These are phyloP conservation scores for Patella vulgata DNA, from an alignment of 1,140 invertebrate species.

Conservation along the genomic window DNA sequence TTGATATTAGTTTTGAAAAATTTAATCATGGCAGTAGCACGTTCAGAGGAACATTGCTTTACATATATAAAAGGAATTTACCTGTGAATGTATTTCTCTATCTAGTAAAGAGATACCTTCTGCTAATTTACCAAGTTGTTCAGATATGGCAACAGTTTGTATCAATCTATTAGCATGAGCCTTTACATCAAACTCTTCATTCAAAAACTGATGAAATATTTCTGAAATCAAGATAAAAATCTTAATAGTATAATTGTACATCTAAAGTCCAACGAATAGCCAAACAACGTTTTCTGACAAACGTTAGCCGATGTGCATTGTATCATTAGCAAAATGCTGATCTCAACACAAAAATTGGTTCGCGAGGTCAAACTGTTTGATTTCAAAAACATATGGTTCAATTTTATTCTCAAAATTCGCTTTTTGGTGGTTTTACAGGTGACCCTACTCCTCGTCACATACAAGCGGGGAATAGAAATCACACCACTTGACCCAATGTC, in stretches of 20 bases:
- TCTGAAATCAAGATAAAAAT: slow-evolving; percentile 42
- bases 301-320: not conserved
- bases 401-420: no score
- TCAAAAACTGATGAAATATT: slow-evolving; percentile 67
- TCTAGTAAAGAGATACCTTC: slow-evolving; percentile 82
- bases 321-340: not conserved
- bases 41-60: no score
- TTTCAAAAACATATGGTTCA: no score
- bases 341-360: no score
- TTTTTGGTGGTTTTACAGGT: no score
- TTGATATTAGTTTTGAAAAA: no score
- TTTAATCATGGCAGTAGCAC: no score
- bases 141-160: slow-evolving; percentile 74
- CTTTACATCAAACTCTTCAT: slow-evolving; percentile 70
- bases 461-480: no score
- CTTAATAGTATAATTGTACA: not conserved
- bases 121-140: slow-evolving; percentile 79
- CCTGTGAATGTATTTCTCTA: slow-evolving; percentile 80
- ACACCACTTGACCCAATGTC: no score
- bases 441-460: no score
- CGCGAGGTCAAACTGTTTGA: no score
- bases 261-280: not conserved
- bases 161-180: slow-evolving; percentile 67
- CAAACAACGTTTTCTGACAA: not conserved
- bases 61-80: no score